Conservation (phyloP, 2,113 vertebrate species). For the Emydura subglobosa region DNA sequence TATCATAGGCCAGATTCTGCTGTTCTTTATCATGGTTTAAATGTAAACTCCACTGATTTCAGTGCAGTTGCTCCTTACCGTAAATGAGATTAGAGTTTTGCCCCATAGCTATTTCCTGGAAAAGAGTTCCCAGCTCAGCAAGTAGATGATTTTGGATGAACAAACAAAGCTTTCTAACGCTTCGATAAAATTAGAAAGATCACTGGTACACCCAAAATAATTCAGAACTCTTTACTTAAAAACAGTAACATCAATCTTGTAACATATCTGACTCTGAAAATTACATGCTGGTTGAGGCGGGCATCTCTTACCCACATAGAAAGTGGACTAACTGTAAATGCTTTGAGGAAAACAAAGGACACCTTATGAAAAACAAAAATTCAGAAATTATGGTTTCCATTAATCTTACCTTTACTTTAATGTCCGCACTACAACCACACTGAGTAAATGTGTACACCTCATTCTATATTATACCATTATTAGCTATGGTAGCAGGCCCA, state of each 20-base stretch:
- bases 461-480: accelerated
- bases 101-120: not conserved
- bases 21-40: accelerated
- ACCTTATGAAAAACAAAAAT: not conserved
- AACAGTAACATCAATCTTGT: not conserved
- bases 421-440: not conserved
- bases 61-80: not conserved
- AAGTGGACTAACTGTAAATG: not conserved
- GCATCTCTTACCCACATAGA: not conserved
- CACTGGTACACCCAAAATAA: not conserved
- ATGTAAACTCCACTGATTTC: not conserved
- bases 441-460: not conserved
- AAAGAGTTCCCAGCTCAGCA: not conserved
- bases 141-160: not conserved
- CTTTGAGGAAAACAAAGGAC: not conserved
- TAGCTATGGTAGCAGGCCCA: not conserved
- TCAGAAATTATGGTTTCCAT: not conserved
- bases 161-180: not conserved
- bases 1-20: accelerated
- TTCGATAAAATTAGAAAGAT: not conserved
- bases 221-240: not conserved
- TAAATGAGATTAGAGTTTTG: not conserved
- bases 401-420: not conserved
- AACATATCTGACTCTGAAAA: not conserved
- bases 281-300: not conserved